phyloP scores from a whole-genome alignment of 2,797 vertebrate genomes.

The Threskiornis aethiopicus region DNA sequence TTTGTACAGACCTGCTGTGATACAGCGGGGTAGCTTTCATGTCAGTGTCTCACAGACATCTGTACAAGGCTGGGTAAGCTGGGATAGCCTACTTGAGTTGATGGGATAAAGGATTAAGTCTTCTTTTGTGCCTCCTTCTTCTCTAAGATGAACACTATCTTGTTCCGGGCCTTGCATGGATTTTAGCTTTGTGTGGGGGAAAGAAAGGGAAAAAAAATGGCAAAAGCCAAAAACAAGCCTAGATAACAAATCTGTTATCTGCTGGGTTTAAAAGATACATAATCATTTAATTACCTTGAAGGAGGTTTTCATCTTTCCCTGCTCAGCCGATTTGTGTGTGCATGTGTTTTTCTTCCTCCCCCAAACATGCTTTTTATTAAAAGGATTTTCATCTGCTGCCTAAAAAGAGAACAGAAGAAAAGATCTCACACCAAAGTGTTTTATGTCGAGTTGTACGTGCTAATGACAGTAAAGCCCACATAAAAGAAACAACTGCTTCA shows the following conservation, averaged over 20 bases:
- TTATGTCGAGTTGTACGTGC: slow-evolving; percentile 36
- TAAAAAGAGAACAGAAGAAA: slow-evolving; percentile 29
- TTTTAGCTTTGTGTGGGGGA: slow-evolving; percentile 6
- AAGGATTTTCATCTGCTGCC: slow-evolving; percentile 50
- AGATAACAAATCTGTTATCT: slow-evolving; percentile 58
- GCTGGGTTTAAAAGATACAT: slow-evolving; percentile 50
- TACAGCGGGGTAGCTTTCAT: not conserved
- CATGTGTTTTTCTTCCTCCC: not conserved
- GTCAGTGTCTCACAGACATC: not conserved
- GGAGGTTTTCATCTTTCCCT: slow-evolving; percentile 59
- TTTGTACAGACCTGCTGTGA: not conserved
- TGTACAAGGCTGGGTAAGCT: not conserved
- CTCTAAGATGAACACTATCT: slow-evolving; percentile 21
- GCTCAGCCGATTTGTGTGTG: slow-evolving; percentile 7
- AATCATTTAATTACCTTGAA: slow-evolving; percentile 73
- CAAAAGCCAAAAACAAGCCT: slow-evolving; percentile 26
- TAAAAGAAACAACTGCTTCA: slow-evolving; percentile 56
- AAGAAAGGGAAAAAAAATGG: not conserved
- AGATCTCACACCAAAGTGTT: not conserved
- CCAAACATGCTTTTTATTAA: slow-evolving; percentile 58
- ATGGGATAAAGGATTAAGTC: slow-evolving; percentile 22
- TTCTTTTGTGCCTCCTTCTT: not conserved
- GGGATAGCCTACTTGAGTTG: not conserved
- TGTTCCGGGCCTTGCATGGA: slow-evolving; percentile 7
- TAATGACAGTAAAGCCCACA: slow-evolving; percentile 54